Evolutionary conservation across 2,888 invertebrate genomes (phyloP).

Genomic region (Zaprionus bogoriensis): DNA sequence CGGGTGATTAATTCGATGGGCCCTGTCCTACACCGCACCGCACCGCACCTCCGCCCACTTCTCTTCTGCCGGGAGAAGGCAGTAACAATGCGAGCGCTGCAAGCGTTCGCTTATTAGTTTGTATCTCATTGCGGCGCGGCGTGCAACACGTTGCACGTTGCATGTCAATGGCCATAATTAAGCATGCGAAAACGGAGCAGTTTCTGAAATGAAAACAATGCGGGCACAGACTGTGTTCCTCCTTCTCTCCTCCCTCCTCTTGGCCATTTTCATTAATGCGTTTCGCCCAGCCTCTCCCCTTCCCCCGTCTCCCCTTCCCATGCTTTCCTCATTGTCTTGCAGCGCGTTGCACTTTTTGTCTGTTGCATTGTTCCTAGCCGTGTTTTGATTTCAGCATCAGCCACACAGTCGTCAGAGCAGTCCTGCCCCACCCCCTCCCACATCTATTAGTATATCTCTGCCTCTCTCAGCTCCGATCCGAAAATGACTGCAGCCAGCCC

Average conservation of each 20-base stretch:
- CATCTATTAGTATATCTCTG: too few relatives aligned
- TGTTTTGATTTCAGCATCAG: conserved; percentile 73
- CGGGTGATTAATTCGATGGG: conserved; percentile 75
- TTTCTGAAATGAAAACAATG: conserved; percentile 73
- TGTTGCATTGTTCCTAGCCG: conserved; percentile 63
- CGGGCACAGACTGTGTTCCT: conserved; percentile 35
- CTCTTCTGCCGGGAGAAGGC: neutral
- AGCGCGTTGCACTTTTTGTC: conserved; percentile 54
- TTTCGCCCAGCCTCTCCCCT: neutral
- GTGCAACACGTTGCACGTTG: conserved; percentile 57
- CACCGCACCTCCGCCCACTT: too few relatives aligned
- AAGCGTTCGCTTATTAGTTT: conserved; percentile 63
- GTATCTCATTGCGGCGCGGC: conserved; percentile 40
- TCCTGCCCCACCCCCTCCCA: neutral
- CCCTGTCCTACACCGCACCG: too few relatives aligned
- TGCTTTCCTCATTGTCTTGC: conserved; percentile 41
- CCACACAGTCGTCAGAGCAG: conserved; percentile 53
- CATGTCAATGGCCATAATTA: conserved; percentile 79
- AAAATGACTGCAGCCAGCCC: conserved; percentile 40
- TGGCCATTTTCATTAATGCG: conserved; percentile 76
- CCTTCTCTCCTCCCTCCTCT: neutral
- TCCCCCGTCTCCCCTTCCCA: neutral
- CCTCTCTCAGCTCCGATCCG: conserved; percentile 2
- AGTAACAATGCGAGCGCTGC: conserved; percentile 19
- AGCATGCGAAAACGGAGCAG: conserved; percentile 75